phyloP scores from a whole-genome alignment of 2,113 vertebrate genomes.

The Astur gentilis region DNA sequence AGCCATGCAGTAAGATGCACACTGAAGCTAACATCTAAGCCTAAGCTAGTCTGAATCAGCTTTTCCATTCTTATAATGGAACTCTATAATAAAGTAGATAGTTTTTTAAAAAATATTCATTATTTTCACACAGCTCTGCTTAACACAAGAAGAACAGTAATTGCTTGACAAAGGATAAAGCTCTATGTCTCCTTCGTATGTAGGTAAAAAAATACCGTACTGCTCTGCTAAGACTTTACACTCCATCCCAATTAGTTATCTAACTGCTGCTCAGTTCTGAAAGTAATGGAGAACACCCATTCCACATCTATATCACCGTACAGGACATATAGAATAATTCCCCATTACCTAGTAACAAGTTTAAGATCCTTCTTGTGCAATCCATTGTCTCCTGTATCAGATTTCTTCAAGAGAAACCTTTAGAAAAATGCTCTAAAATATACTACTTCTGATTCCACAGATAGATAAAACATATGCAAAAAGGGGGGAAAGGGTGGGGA shows the following conservation, averaged over 20 bases:
- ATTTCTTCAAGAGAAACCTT: not conserved
- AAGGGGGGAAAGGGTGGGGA: fast-evolving
- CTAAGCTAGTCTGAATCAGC: not conserved
- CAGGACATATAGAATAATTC: not conserved
- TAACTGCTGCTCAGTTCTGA: not conserved
- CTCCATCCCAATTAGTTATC: not conserved
- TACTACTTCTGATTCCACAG: not conserved
- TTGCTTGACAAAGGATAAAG: not conserved
- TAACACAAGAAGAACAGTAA: not conserved
- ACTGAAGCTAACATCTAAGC: not conserved
- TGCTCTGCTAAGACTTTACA: not conserved
- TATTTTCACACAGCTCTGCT: not conserved
- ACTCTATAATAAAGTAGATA: not conserved
- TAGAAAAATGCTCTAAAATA: not conserved
- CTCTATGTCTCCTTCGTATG: not conserved
- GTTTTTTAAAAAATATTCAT: not conserved
- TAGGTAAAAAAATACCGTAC: not conserved
- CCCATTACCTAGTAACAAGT: not conserved
- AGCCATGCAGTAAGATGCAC: not conserved
- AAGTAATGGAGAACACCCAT: not conserved
- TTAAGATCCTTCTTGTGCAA: not conserved
- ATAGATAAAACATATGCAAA: not conserved
- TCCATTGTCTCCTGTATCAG: not conserved
- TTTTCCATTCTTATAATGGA: not conserved
- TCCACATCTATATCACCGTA: not conserved